Evolutionary conservation across 2,888 invertebrate species (phyloP).

Genomic region (Pyralis farinalis): DNA sequence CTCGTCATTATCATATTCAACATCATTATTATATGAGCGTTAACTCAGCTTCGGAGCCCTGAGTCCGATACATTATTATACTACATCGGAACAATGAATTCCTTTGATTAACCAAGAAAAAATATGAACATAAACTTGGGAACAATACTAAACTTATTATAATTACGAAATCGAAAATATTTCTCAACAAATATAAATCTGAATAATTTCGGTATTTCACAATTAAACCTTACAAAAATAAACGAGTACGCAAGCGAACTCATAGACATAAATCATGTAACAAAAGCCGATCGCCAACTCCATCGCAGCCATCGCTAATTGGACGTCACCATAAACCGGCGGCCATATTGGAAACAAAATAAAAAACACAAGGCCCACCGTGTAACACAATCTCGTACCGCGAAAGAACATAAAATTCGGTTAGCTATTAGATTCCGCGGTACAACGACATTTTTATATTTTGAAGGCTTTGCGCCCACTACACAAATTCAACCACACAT

Average conservation of each 20-base stretch:
- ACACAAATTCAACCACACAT: conserved; percentile 30
- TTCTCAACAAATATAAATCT: background rate
- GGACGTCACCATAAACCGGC: conserved; percentile 47
- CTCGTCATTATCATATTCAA: no score
- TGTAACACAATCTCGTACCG: conserved; percentile 65
- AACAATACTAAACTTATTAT: no score
- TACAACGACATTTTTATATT: conserved; percentile 44
- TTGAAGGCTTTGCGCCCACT: conserved; percentile 36
- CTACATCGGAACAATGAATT: no score
- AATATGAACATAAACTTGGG: no score
- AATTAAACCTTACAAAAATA: conserved; percentile 33
- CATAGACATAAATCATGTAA: conserved; percentile 67
- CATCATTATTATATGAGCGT: no score
- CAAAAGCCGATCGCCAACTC: conserved; percentile 54
- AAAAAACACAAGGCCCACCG: conserved; percentile 39
- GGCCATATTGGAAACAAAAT: conserved; percentile 42
- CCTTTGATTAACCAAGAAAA: no score
- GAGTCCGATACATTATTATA: no score
- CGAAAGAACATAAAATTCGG: conserved; percentile 68
- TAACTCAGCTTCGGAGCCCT: no score
- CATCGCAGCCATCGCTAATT: conserved; percentile 51
- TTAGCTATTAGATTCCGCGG: conserved; percentile 58
- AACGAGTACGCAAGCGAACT: conserved; percentile 33
- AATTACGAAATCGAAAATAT: background rate
- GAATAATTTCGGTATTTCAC: conserved; percentile 31